A percentile compares a stretch with the other conserved stretches of the same genome.
Conservation (phyloP, 2,888 invertebrate genomes). For the Drosophila mayaguana region DNA sequence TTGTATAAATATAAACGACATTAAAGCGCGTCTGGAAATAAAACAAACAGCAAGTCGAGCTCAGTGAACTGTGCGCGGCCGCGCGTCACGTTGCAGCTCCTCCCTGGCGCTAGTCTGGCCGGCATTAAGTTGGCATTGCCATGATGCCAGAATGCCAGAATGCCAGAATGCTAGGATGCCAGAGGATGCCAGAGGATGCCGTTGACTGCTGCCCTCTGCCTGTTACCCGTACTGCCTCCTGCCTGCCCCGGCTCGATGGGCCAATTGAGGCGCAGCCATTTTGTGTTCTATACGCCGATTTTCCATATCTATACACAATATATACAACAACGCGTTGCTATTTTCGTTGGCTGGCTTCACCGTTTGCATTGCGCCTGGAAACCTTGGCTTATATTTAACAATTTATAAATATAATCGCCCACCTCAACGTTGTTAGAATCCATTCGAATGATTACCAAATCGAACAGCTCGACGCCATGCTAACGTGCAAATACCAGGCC, state of each 20-base stretch:
- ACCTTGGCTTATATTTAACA: constrained; percentile 69
- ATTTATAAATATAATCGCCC: constrained; percentile 66
- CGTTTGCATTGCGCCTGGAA: constrained; percentile 51
- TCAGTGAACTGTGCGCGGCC: constrained; percentile 71
- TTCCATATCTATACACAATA: constrained; percentile 77
- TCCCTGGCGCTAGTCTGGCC: constrained; percentile 25
- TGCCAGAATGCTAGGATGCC: constrained; percentile 25
- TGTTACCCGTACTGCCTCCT: neutral
- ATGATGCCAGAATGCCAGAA: constrained; percentile 27
- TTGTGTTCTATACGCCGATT: constrained; percentile 59
- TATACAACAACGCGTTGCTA: constrained; percentile 73
- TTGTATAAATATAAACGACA: constrained; percentile 79
- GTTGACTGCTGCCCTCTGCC: constrained; percentile 42
- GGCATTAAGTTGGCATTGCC: constrained; percentile 42
- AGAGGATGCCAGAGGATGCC: too few relatives aligned
- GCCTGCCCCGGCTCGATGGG: constrained; percentile 28
- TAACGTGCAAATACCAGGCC: constrained; percentile 23
- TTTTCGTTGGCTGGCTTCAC: constrained; percentile 51
- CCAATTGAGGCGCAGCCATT: constrained; percentile 67
- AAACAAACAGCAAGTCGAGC: constrained; percentile 74
- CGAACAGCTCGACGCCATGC: constrained; percentile 32
- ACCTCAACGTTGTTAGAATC: constrained; percentile 44
- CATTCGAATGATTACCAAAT: constrained; percentile 49
- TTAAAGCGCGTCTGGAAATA: constrained; percentile 77
- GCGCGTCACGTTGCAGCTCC: constrained; percentile 21